Base-by-base conservation (phyloP, 2,888 invertebrate species). In the Perizoma flavofasciatum region DNA sequence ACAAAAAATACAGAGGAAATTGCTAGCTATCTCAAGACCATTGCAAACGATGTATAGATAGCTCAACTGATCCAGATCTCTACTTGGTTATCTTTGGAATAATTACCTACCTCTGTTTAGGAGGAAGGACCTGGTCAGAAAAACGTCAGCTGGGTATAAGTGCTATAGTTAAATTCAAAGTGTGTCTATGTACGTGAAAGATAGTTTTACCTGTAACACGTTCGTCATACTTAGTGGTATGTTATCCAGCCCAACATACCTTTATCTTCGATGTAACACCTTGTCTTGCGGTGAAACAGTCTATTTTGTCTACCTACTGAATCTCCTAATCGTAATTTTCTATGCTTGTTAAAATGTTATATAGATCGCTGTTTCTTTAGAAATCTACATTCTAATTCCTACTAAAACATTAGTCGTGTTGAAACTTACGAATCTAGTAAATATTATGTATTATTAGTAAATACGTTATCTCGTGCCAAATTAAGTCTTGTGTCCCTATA, bases 221-320 rank as follows among this genome's bases (percentile, higher is more conserved):
- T 22, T 22, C 22, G 22, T 22, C 22, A 37, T 37, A 37, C 22
- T 22, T 44, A 44, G 7, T 22, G 37, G 78, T 68, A 72, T 81
- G 85, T 81, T 75, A 80, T 22, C 83, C 82, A 83, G 85, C 84
- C 85, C 85, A 74, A 74, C 82, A 77, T 73, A 63, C 68, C 47
- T 7, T 32, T 39, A 39, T 47, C 53, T 63, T 72, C 70, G 69
- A 73, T 67, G 70, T 71, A 65, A 70, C 66, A 70, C 61, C 75
- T 78, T 72, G 72, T 69, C 69, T 65, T 70, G 72, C 71, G 71
- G 69, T 72, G 68, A 61, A 3, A 63, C 61, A 63, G 61, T 66
- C 49, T 60, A 62, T 63, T 65, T 59, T 61, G 3, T 37, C 22
- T 47, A 48, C 67, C 64, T 66, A 63, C 59, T 69, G 54, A 69